Conservation (phyloP, 2,888 invertebrate species). For the Ommatoiulus sabulosus region DNA sequence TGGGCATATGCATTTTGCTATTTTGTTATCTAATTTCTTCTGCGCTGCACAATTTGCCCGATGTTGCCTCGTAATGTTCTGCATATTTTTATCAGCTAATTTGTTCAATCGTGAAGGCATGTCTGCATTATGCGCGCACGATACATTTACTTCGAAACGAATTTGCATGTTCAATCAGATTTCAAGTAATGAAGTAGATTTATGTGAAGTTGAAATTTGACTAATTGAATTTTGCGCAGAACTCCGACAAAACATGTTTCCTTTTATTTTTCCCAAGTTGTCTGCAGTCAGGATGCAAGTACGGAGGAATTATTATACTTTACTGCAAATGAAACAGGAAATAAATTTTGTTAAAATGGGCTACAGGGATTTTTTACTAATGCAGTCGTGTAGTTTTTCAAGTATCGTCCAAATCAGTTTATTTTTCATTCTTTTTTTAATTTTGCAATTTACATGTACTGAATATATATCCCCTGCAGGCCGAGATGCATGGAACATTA, state of each 20-base stretch:
- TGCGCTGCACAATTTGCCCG: background rate
- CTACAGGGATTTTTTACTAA: too few species aligned
- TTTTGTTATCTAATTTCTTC: slow-evolving; percentile 27
- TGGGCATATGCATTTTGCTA: background rate
- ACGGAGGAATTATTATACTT: background rate
- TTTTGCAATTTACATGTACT: too few species aligned
- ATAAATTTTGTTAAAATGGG: too few species aligned
- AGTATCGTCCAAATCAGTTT: too few species aligned
- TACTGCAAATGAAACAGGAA: too few species aligned
- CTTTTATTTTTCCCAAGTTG: background rate
- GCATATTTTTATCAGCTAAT: background rate
- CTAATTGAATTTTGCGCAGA: background rate
- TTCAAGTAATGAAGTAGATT: slow-evolving; percentile 12
- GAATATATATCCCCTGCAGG: too few species aligned
- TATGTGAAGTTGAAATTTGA: background rate
- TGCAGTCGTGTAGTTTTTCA: too few species aligned
- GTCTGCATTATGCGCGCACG: background rate
- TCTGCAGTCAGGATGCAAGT: background rate
- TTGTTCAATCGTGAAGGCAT: slow-evolving; percentile 3
- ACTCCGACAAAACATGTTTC: background rate
- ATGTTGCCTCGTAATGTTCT: background rate
- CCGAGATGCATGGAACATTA: too few species aligned
- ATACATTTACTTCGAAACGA: background rate
- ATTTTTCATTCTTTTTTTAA: too few species aligned
- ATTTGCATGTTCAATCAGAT: background rate